Evolutionary conservation across 2,888 invertebrate genomes (phyloP).

Genomic region (Pyrrhosoma nymphula): DNA sequence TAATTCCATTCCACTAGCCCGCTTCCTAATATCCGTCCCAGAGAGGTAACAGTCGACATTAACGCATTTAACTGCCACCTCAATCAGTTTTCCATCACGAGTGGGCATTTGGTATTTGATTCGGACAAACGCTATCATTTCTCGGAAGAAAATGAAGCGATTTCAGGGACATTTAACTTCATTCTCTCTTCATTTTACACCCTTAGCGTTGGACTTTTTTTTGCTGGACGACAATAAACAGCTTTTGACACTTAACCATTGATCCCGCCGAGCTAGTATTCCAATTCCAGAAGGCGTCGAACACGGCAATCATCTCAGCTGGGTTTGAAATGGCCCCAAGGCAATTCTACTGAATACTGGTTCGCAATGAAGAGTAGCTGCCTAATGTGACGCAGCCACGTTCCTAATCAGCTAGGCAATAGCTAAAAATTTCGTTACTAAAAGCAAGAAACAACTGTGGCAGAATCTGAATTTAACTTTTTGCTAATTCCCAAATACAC

Average conservation of each 20-base stretch:
- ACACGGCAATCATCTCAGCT: background rate
- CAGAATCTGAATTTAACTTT: no score
- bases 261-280: background rate
- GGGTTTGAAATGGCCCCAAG: background rate
- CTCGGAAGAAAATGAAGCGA: background rate
- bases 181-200: background rate
- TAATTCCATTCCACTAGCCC: background rate
- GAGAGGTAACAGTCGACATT: slow-evolving; percentile 16
- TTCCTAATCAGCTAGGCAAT: no score
- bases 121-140: background rate
- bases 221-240: background rate
- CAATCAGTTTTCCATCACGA: background rate
- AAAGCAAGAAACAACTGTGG: no score
- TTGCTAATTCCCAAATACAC: no score
- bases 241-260: background rate
- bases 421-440: no score
- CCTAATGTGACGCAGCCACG: no score
- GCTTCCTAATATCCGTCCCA: background rate
- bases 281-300: background rate
- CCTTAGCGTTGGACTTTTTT: background rate
- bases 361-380: background rate
- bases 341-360: background rate
- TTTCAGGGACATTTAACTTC: background rate
- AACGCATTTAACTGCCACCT: background rate
- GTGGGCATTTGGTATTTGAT: background rate